Evolutionary conservation across 2,113 vertebrate species (phyloP).

Genomic region (Hylia prasina): DNA sequence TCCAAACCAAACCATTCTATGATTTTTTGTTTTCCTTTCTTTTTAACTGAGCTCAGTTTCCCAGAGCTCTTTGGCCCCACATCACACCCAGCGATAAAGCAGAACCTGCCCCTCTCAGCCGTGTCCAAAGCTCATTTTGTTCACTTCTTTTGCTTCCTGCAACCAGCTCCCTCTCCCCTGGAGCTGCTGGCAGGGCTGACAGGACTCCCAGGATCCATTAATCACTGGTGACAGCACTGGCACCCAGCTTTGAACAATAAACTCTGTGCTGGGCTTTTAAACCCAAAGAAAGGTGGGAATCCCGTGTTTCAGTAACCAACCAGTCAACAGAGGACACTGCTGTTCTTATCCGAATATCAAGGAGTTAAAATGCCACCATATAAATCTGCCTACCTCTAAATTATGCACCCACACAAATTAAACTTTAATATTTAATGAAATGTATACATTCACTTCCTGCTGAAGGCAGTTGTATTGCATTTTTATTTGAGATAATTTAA

Average conservation of each 20-base stretch:
- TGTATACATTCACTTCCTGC: constrained; percentile 78
- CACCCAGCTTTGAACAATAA: neutral
- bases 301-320: neutral
- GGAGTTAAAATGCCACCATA: neutral
- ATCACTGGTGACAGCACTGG: neutral
- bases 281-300: neutral
- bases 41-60: neutral
- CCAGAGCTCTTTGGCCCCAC: neutral
- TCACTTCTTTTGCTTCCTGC: neutral
- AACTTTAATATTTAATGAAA: constrained; percentile 90
- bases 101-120: neutral
- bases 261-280: neutral
- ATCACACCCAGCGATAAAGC: neutral
- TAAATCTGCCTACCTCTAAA: constrained; percentile 2
- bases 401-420: constrained; percentile 71
- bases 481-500: constrained; percentile 80
- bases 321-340: neutral
- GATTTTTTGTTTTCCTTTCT: neutral
- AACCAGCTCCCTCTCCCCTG: neutral
- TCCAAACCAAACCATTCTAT: neutral
- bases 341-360: neutral
- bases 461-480: constrained; percentile 80
- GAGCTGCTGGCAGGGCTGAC: neutral
- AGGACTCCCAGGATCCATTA: neutral
- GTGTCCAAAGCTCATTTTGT: neutral